Percentiles rank a stretch among this genome's conserved stretches.
Evolutionary conservation across 2,113 vertebrate genomes (phyloP).

Genomic region (Forbesichthys papilliferus): DNA sequence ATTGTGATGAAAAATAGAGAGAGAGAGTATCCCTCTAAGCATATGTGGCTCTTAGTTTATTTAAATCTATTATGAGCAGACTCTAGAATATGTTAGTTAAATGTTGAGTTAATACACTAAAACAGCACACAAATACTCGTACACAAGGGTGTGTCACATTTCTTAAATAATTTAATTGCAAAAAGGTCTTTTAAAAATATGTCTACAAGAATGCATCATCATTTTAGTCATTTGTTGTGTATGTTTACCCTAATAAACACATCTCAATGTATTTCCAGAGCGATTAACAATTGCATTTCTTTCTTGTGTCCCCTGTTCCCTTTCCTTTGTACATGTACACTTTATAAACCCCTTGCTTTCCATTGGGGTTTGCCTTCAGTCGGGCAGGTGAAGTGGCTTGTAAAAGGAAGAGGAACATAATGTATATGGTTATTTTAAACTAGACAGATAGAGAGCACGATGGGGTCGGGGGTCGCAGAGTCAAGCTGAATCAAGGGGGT

Average conservation of each 20-base stretch:
- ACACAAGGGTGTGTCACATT: slow-evolving; percentile 63
- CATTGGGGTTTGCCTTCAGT: slow-evolving; percentile 51
- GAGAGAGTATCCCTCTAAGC: neutral
- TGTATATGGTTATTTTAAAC: slow-evolving; percentile 57
- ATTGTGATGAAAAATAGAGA: slow-evolving; percentile 1
- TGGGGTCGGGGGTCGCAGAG: slow-evolving; percentile 2
- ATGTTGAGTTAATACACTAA: neutral
- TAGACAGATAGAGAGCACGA: slow-evolving; percentile 47
- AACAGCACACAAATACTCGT: slow-evolving; percentile 57
- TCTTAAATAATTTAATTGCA: slow-evolving; percentile 95
- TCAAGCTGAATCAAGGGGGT: slow-evolving; percentile 7
- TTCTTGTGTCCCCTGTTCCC: slow-evolving; percentile 26
- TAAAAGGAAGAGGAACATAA: slow-evolving; percentile 36
- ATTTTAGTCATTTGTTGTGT: slow-evolving; percentile 67
- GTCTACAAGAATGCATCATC: slow-evolving; percentile 86
- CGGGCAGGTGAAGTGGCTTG: slow-evolving; percentile 39
- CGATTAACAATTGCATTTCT: slow-evolving; percentile 67
- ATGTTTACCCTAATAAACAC: slow-evolving; percentile 76
- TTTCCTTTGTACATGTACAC: slow-evolving; percentile 57
- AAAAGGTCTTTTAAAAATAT: slow-evolving; percentile 89
- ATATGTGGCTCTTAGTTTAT: too few species aligned
- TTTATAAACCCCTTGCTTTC: slow-evolving; percentile 46
- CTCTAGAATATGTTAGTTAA: too few species aligned
- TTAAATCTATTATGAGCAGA: too few species aligned
- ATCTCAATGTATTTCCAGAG: slow-evolving; percentile 68